Evolutionary conservation across 2,797 vertebrate species (phyloP), one percentile per base, ranked within the genome.

Genomic region (Melanotaenia boesemani): DNA sequence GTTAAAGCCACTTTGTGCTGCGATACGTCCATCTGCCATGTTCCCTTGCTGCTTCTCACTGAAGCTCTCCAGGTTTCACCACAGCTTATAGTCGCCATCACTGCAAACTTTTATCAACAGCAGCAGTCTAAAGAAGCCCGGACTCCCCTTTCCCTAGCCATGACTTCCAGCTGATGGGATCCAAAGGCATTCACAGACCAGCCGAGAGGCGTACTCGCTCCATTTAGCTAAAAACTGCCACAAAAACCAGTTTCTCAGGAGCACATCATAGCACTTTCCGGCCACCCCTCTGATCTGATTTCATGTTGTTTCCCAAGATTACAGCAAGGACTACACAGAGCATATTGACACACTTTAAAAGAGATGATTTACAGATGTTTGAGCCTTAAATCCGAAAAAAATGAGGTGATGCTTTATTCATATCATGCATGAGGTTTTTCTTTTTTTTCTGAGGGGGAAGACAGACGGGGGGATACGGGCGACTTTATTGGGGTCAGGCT

Each of bases 1-100:
- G 86, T 84, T 85, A 82, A 54, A 81, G 85, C 77, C 66, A 79
- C 76, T 85, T 85, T 63, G 58, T 80, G 24, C 78, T 46, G 76
- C 80, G 86, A 87, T 81, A 65, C 41, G 84, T 88, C 90, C 89
- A 91, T 91, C 90, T 91, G 90, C 83, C 74, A 60, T 70, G 80
- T 75, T 82, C 73, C 74, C 79, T 79, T 48, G 61, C 77, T 87
- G 78, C 86, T 86, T 76, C 83, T 72, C 74, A 11, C 74, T 78
- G 56, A 73, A 32, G 60, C 80, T 72, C 82, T 86, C 66, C 77
- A 83, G 79, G 86, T 79, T 81, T 76, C 72, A 60, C 18, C 37
- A 28, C 26, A 28, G 26, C 26, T 28, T 28, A 2, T 28, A 28
- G 26, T 28, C 26, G 18, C 74, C 76, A 76, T 81, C 28, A 10